Percentiles rank a stretch among this genome's conserved stretches.
Conservation (phyloP, 2,888 invertebrate species). For the Flabesymbios commensalis region DNA sequence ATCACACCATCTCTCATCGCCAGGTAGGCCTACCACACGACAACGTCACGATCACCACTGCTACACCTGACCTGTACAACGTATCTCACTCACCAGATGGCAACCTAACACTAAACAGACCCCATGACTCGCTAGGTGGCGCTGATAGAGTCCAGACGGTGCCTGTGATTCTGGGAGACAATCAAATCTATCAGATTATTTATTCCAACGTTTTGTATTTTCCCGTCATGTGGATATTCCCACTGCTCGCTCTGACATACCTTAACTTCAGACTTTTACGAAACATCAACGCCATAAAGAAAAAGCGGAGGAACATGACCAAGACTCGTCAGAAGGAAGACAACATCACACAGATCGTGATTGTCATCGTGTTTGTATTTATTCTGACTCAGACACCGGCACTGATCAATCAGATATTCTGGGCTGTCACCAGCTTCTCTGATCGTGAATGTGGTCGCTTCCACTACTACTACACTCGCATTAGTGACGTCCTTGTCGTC, state of each 20-base stretch:
- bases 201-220: conserved; percentile 35
- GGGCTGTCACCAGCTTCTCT: conserved; percentile 16
- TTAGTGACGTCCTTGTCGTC: conserved; percentile 33
- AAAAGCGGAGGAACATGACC: conserved; percentile 11
- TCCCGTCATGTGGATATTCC: conserved; percentile 35
- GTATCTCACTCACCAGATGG: too few species aligned
- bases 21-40: too few species aligned
- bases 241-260: conserved; percentile 24
- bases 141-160: too few species aligned
- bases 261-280: conserved; percentile 27
- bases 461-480: conserved; percentile 35
- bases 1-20: conserved; percentile 4
- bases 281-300: conserved; percentile 18
- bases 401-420: conserved; percentile 35
- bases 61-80: too few species aligned
- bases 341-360: conserved; percentile 29
- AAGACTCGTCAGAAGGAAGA: conserved; percentile 15
- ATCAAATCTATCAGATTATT: conserved; percentile 30
- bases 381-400: conserved; percentile 35
- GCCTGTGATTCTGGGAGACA: conserved; percentile 23
- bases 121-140: too few species aligned
- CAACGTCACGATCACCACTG: too few species aligned
- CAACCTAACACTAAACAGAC: too few species aligned
- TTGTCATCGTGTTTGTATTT: conserved; percentile 33
- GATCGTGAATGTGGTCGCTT: conserved; percentile 28